Percentiles rank a stretch among this genome's conserved stretches.
phyloP scores from a whole-genome alignment of 2,113 vertebrate genomes.

The Sorex araneus region DNA sequence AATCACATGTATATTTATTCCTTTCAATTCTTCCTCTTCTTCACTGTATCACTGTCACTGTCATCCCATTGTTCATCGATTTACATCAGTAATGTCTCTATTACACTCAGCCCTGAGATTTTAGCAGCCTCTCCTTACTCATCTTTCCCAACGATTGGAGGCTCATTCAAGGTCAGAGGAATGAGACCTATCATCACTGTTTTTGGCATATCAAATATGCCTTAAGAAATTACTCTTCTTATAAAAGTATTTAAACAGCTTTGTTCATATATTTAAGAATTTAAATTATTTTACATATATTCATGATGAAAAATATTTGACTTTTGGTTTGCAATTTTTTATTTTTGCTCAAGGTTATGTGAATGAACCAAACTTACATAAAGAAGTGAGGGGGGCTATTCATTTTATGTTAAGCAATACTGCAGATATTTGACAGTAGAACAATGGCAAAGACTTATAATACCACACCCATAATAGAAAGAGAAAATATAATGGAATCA shows the following conservation, averaged over 20 bases:
- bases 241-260: constrained; percentile 5
- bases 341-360: background rate
- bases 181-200: no score
- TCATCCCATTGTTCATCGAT: no score
- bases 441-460: background rate
- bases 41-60: no score
- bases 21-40: constrained; percentile 10
- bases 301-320: background rate
- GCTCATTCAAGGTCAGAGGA: no score
- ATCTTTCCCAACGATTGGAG: no score
- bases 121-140: no score
- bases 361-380: background rate
- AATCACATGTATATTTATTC: background rate
- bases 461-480: background rate
- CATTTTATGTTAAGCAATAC: constrained; percentile 16
- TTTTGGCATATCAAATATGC: no score
- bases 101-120: no score
- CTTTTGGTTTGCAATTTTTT: constrained; percentile 29
- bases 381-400: background rate
- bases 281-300: background rate
- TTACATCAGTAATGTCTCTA: no score
- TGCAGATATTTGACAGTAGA: background rate
- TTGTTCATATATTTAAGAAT: background rate
- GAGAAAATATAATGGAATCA: background rate
- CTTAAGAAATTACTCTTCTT: no score